phyloP scores from a whole-genome alignment of 2,888 invertebrate species.

The Orthosia gothica region DNA sequence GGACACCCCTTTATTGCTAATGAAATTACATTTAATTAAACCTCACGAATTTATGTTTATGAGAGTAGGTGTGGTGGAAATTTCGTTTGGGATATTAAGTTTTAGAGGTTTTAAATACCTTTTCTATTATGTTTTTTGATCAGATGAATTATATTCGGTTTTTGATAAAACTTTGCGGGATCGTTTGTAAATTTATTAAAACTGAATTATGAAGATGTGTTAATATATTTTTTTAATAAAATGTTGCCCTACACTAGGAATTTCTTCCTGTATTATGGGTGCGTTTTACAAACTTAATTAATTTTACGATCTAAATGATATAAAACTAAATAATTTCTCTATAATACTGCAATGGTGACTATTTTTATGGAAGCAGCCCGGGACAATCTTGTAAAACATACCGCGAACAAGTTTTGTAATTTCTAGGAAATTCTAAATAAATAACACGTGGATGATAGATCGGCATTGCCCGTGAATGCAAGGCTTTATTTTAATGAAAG shows the following conservation, averaged over 20 bases:
- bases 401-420: background rate
- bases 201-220: background rate
- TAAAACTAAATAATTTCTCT: too few species aligned
- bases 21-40: constrained; percentile 64
- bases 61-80: constrained; percentile 39
- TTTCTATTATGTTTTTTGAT: constrained; percentile 41
- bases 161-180: constrained; percentile 3
- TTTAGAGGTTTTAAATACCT: constrained; percentile 34
- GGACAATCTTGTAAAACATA: background rate
- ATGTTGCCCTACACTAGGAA: too few species aligned
- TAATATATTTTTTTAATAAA: too few species aligned
- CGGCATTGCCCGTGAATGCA: background rate
- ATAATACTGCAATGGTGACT: background rate
- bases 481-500: background rate
- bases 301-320: too few species aligned
- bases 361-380: background rate
- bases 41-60: constrained; percentile 53
- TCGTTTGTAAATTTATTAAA: background rate
- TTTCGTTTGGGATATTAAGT: constrained; percentile 43
- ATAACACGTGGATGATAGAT: background rate
- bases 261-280: too few species aligned
- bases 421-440: background rate
- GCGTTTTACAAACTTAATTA: too few species aligned
- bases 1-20: constrained; percentile 52
- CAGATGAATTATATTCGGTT: constrained; percentile 23